phyloP scores from a whole-genome alignment of 2,797 vertebrate genomes.

The Todus mexicanus region DNA sequence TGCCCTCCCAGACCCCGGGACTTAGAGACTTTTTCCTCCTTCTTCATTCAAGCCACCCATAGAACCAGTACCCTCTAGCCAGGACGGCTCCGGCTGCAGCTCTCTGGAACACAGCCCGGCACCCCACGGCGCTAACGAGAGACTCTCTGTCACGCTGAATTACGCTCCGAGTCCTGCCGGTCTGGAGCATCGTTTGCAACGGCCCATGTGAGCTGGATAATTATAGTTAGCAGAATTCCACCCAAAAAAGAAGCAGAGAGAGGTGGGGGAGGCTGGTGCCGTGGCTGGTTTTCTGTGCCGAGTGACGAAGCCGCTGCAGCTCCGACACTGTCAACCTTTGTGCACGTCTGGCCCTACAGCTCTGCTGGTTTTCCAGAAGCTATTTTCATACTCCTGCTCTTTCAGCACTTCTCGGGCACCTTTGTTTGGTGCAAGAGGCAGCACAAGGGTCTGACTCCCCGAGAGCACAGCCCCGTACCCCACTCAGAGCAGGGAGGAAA shows the following conservation, averaged over 20 bases:
- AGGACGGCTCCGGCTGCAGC: accelerated
- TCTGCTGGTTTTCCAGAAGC: background rate
- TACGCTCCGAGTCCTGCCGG: background rate
- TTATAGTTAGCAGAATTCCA: background rate
- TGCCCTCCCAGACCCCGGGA: background rate
- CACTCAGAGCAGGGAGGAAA: accelerated
- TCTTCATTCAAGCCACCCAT: background rate
- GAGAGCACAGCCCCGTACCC: background rate
- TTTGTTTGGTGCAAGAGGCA: background rate
- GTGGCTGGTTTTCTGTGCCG: background rate
- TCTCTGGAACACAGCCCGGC: background rate
- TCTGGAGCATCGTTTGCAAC: background rate
- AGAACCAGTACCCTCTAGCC: background rate
- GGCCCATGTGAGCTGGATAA: background rate
- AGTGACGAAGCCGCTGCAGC: background rate
- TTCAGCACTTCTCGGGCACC: background rate
- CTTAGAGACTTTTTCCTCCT: background rate
- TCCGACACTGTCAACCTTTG: background rate
- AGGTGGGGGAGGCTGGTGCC: background rate
- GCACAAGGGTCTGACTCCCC: too few species aligned
- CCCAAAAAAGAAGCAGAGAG: background rate
- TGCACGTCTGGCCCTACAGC: background rate
- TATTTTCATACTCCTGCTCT: background rate
- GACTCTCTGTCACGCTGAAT: background rate
- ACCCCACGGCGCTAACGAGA: background rate